Conservation (phyloP, 2,888 invertebrate genomes). For the Pristionchus mayeri region DNA sequence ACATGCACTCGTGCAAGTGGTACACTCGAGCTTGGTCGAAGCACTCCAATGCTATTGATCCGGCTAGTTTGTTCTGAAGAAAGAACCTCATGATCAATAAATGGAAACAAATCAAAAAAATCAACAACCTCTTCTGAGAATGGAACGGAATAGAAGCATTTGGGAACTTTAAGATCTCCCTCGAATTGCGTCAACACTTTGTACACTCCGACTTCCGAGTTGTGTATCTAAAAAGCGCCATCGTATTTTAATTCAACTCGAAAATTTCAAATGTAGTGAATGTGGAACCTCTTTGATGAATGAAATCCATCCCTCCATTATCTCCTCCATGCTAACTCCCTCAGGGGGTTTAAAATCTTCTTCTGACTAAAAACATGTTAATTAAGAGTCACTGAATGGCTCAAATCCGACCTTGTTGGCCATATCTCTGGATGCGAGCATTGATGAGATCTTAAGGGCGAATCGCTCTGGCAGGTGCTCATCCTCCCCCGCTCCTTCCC, state of each 20-base stretch:
- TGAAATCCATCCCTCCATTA: conserved; percentile 4
- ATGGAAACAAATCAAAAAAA: too few relatives aligned
- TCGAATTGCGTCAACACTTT: not conserved
- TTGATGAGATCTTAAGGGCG: conserved; percentile 1
- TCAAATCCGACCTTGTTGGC: not conserved
- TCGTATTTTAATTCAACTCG: too few relatives aligned
- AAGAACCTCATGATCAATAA: not conserved
- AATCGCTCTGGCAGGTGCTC: not conserved
- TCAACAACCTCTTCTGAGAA: conserved; percentile 22
- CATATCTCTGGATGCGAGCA: not conserved
- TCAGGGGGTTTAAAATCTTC: not conserved
- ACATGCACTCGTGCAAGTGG: not conserved
- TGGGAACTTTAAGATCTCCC: not conserved
- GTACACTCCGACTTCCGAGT: not conserved
- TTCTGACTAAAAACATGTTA: not conserved
- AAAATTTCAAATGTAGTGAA: too few relatives aligned
- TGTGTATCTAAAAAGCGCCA: not conserved
- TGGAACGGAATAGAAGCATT: not conserved
- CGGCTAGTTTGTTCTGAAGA: not conserved
- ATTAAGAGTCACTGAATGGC: too few relatives aligned
- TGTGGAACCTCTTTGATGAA: not conserved
- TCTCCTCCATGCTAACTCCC: not conserved
- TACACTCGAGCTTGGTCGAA: not conserved
- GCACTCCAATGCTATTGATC: not conserved
- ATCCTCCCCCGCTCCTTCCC: not conserved